Base-by-base conservation (phyloP, 2,113 vertebrate species). In the Gymnogyps californianus region DNA sequence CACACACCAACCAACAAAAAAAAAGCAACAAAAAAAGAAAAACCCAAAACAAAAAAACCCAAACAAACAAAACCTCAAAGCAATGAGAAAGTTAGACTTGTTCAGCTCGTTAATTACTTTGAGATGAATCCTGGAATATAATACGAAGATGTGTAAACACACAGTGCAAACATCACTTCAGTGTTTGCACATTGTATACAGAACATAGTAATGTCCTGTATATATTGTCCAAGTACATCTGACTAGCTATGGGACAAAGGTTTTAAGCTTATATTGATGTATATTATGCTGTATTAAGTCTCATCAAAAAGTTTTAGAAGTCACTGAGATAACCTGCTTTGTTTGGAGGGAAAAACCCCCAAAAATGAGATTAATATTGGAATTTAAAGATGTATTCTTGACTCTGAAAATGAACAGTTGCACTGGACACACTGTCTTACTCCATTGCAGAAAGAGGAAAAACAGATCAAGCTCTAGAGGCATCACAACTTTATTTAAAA, bases 401-500 rank as follows among this genome's bases (percentile, higher is more conserved):
- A 79, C n/a, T 89, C 36, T 93, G 54, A 90, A 95, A 89, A 55
- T n/a, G 2, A 51, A 15, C 38, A 44, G 21, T 76, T 77, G 42
- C 64, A 40, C 65, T 83, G 49, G 29, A 59, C 80, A 26, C 25
- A 3, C 47, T 94, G 38, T 82, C 86, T 83, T 81, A 74, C 51
- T 93, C 18, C 11, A 25, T 24, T 95, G 31, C 80, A 99, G 99
- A 98, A 89, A 97, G 93, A 66, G 97, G 97, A 44, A 98, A 98
- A 95, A 47, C 47, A 62, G 87, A 93, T 69, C 97, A 98, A 71
- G 98, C 99, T 74, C 88, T 99, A 38, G 98, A 97, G 96, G 99
- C 98, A 13, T 97, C 96, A 52, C 98, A 99, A 92, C 96, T 99
- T 36, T 99, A 98, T 91, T 82, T 99, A 38, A 98, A 97, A 34